Conservation (phyloP, 1,140 invertebrate species). For the Caenorhabditis latens region DNA sequence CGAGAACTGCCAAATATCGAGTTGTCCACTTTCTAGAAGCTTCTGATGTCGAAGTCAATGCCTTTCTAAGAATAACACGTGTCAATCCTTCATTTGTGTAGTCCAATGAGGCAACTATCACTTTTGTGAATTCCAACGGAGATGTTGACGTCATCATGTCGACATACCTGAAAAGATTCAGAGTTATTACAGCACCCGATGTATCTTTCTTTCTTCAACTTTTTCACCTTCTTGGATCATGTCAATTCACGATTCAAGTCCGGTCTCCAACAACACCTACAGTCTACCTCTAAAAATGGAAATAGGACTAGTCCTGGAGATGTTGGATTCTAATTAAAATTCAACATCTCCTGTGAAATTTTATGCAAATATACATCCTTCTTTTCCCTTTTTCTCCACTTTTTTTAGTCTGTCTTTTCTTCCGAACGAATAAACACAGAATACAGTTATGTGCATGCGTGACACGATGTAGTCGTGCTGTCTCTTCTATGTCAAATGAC, state of each 20-base stretch:
- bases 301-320: background rate
- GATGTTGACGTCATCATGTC: slow-evolving; percentile 61
- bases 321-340: background rate
- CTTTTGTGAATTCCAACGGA: slow-evolving; percentile 60
- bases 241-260: background rate
- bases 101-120: slow-evolving; percentile 62
- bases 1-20: slow-evolving; percentile 62
- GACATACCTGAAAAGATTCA: slow-evolving; percentile 59
- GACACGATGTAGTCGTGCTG: slow-evolving; percentile 14
- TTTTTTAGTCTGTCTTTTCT: background rate
- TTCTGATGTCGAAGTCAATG: slow-evolving; percentile 61
- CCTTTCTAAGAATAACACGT: slow-evolving; percentile 63
- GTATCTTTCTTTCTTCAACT: too few relatives aligned
- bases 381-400: background rate
- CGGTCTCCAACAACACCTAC: background rate
- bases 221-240: too few relatives aligned
- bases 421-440: slow-evolving; percentile 45
- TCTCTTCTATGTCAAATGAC: slow-evolving; percentile 1
- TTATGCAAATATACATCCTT: slow-evolving; percentile 56
- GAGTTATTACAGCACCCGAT: too few relatives aligned
- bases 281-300: background rate
- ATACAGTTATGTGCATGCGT: slow-evolving; percentile 34
- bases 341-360: background rate
- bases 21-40: slow-evolving; percentile 61
- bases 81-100: slow-evolving; percentile 52